Percentiles rank a stretch among this genome's conserved stretches.
These are phyloP conservation scores for Leptonema lineaticorne DNA, from an alignment of 1,140 invertebrate genomes.

Conservation along the genomic window DNA sequence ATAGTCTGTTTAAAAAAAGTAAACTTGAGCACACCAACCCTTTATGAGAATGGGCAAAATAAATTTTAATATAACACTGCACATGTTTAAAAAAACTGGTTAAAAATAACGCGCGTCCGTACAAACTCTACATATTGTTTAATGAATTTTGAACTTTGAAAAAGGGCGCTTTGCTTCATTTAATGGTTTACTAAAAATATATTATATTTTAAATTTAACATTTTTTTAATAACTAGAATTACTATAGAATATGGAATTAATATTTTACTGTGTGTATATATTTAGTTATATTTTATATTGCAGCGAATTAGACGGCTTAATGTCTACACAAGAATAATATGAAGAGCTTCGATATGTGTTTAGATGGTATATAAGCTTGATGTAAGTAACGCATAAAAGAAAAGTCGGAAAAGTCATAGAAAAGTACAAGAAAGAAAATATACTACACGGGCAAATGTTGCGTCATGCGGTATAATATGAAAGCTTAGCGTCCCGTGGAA, in stretches of 20 bases:
- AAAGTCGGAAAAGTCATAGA: conserved; percentile 4
- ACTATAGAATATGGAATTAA: too few relatives aligned
- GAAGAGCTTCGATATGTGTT: too few relatives aligned
- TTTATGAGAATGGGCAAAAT: conserved; percentile 38
- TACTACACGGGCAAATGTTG: neutral
- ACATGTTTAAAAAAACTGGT: neutral
- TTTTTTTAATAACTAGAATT: too few relatives aligned
- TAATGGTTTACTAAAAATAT: neutral
- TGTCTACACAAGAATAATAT: too few relatives aligned
- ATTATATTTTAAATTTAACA: too few relatives aligned
- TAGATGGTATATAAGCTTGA: too few relatives aligned
- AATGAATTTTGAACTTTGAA: conserved; percentile 20
- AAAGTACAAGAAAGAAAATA: conserved; percentile 16
- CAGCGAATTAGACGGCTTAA: too few relatives aligned
- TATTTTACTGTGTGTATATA: too few relatives aligned
- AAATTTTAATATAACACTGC: conserved; percentile 29
- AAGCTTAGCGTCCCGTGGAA: conserved; percentile 27
- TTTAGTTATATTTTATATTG: too few relatives aligned
- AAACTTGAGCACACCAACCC: conserved; percentile 29
- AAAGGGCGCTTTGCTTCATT: neutral
- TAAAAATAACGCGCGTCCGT: neutral
- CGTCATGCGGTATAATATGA: conserved; percentile 13
- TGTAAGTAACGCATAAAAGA: conserved; percentile 4
- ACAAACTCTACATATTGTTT: conserved; percentile 28
- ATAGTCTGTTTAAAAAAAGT: too few relatives aligned